These are phyloP conservation scores for Omphaloscelis lunosa DNA, from an alignment of 2,888 invertebrate genomes.

Conservation along the genomic window DNA sequence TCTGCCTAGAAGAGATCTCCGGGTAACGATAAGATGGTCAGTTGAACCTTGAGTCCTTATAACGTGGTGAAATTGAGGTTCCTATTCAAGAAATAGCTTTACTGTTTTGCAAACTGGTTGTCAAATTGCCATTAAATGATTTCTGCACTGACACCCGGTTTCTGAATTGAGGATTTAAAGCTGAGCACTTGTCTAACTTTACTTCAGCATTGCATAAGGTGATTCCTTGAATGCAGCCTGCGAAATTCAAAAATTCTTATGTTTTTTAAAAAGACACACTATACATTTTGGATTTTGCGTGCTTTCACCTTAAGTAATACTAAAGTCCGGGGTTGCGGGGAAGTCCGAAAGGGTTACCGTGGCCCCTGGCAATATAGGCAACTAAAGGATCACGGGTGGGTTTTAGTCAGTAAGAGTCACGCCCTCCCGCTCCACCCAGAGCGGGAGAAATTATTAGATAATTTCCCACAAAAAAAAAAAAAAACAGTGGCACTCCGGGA, in stretches of 20 bases:
- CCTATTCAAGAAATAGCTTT: background rate
- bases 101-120: background rate
- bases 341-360: too few relatives aligned
- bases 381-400: too few relatives aligned
- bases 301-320: background rate
- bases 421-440: too few relatives aligned
- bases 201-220: background rate
- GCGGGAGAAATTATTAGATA: too few relatives aligned
- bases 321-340: background rate
- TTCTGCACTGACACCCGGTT: background rate
- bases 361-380: too few relatives aligned
- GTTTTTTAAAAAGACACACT: too few relatives aligned
- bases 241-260: background rate
- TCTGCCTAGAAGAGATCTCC: background rate
- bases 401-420: too few relatives aligned
- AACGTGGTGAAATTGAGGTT: background rate
- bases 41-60: background rate
- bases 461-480: too few relatives aligned
- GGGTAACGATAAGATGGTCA: slow-evolving; percentile 15
- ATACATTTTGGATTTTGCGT: background rate
- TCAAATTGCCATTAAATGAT: background rate
- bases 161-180: background rate
- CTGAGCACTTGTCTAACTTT: background rate
- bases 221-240: background rate
- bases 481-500: too few relatives aligned